Conservation (phyloP, 2,113 vertebrate species). For the Nyctereutes procyonoides region DNA sequence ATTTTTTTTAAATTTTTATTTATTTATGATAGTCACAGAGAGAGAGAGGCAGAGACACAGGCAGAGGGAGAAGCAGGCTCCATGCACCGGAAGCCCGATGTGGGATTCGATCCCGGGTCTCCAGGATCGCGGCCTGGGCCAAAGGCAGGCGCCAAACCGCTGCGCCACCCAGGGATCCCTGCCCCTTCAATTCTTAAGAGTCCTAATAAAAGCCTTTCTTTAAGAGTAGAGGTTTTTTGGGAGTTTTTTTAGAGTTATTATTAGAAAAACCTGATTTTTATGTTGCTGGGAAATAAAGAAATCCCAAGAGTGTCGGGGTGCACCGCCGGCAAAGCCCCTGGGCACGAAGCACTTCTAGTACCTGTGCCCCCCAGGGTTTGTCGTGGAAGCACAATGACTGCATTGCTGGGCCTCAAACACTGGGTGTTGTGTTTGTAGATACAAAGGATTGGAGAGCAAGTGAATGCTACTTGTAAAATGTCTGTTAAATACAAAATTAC, state of each 20-base stretch:
- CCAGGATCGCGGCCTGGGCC: too few species aligned
- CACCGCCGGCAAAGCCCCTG: neutral
- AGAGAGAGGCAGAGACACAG: too few species aligned
- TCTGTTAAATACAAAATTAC: conserved; percentile 37
- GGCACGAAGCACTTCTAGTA: neutral
- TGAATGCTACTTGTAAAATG: neutral
- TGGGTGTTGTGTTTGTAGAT: neutral
- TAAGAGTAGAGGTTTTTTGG: neutral
- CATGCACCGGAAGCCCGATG: too few species aligned
- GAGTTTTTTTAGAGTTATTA: neutral
- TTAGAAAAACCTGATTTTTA: neutral
- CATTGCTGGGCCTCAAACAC: neutral
- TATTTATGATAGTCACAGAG: too few species aligned
- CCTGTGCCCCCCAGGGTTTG: neutral
- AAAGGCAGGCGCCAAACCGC: too few species aligned
- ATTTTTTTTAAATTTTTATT: too few species aligned
- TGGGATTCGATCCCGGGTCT: too few species aligned
- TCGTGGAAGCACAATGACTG: neutral
- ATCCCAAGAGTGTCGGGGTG: neutral
- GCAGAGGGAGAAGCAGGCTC: too few species aligned
- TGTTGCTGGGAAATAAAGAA: neutral
- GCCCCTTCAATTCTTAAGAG: neutral
- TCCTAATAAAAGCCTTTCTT: neutral
- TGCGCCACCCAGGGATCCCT: too few species aligned
- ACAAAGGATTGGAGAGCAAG: neutral